Evolutionary conservation across 2,113 vertebrate species (phyloP), one percentile per base, ranked within the genome.

Genomic region (Onychostruthus taczanowskii): DNA sequence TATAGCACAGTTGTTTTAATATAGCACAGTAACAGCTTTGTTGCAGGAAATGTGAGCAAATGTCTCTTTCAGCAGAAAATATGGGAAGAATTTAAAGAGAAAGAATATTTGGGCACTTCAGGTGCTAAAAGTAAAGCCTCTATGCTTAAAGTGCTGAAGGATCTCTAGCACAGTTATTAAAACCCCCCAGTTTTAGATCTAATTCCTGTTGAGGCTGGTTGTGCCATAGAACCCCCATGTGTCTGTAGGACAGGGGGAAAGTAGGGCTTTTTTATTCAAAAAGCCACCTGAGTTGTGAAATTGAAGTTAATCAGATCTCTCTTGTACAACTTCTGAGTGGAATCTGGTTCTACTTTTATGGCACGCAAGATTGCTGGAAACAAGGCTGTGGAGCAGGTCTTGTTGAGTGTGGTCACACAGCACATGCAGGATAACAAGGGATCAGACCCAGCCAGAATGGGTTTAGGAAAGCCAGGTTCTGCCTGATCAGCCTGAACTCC

Each of bases 1-100:
- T 94, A 61, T 67, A 89, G 62, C 49, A 46, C 24, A 59, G 43
- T 77, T 90, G n/a, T 92, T 90, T 92, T 78, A 94, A 80, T 59
- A 89, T 41, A 77, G 61, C 55, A 77, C 41, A 68, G 86, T 85
- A 89, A 92, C 86, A 94, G 61, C 56, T 87, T 96, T 92, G 47
- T 92, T 89, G 46, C 80, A 97, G 93, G 94, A 96, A 94, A 94
- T 95, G 86, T 93, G 73, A 43, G 68, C 47, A 94, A 84, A 89
- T 96, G 94, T 89, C 33, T 89, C 35, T 63, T 91, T 41, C 62
- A 87, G 56, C 21, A 44, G 77, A 96, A 95, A 91, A 68, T 95
- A 89, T 82, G 89, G 81, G 28, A 94, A 92, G 87, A 97, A 94
- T 96, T 89, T 92, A 92, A 87, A 67, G 87, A 87, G 39, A 27